Percentiles rank a stretch among this genome's conserved stretches.
Conservation (phyloP, 1,140 invertebrate genomes). For the Laupala kohalensis region DNA sequence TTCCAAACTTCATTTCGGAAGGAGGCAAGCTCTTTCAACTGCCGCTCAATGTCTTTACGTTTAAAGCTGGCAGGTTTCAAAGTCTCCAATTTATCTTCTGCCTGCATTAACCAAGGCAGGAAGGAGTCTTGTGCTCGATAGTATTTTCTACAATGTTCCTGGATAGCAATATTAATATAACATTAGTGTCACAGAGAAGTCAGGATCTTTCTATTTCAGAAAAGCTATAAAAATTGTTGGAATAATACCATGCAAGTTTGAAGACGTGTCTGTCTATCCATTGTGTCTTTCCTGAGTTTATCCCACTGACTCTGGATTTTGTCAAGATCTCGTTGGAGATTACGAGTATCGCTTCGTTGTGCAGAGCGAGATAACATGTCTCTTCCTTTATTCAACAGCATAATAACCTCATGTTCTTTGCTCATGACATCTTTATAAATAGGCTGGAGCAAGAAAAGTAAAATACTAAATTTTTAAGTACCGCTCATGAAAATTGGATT, state of each 20-base stretch:
- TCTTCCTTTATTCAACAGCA: conserved; percentile 82
- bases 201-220: background rate
- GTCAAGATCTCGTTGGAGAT: conserved; percentile 56
- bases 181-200: background rate
- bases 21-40: conserved; percentile 75
- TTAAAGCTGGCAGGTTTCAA: conserved; percentile 70
- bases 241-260: conserved; percentile 57
- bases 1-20: conserved; percentile 75
- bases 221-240: background rate
- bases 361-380: conserved; percentile 50
- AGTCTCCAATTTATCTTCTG: conserved; percentile 70
- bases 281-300: conserved; percentile 68
- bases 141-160: conserved; percentile 83
- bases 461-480: too few relatives aligned
- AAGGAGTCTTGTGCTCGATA: conserved; percentile 71
- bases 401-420: conserved; percentile 86
- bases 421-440: conserved; percentile 76
- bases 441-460: too few relatives aligned
- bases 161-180: background rate
- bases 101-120: conserved; percentile 73
- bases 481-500: too few relatives aligned
- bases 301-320: conserved; percentile 83
- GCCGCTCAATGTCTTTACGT: conserved; percentile 74
- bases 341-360: conserved; percentile 35
- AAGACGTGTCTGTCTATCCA: conserved; percentile 69